Evolutionary conservation across 64 coral and sea anemone genomes (phyloP), one percentile per base, ranked within the genome.

Genomic region (Montipora capricornis): DNA sequence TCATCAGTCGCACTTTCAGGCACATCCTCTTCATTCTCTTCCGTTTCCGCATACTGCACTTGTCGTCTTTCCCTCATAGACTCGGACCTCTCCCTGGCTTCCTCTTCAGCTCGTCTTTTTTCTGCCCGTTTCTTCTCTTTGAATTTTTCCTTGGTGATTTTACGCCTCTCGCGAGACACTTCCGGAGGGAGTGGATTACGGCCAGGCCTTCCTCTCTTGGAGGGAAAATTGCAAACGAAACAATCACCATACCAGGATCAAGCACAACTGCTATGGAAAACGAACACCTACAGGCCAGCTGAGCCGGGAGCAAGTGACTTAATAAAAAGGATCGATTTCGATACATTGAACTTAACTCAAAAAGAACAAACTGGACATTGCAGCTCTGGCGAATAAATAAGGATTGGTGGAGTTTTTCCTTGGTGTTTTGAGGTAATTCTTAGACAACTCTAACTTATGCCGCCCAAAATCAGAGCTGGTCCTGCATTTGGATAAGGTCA

Each of bases 41-140:
- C 14, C 9, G 19, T 45, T 24, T 58, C 80, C 11, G 52, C 12
- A 5, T 82, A 7, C 10, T 62, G 52, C 26, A 58, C 80, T 44
- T 80, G 17, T 57, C 19, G 4, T 22, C 8, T 53, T 57, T 80
- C 49, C 49, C 2, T 75, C 3, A 37, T 37, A 37, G 37, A 37
- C 37, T 47, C 6, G 3, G 47, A 8, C 44, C 15, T 78, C 51
- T 17, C 74, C 44, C 51, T 59, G 17, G 50, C 44, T 8, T 77
- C 73, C 22, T 89, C 74, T 8, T 89, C 82, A 51, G 82, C 82
- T 5, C 11, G 15, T 86, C 4, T 50, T 20, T 71, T 86, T 19
- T 86, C 66, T 14, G 82, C 82, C 19, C 66, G 62, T 86, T 71
- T 73, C 17, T 70, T 86, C 82, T 71, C 82, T 13, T 46, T 86